phyloP scores from a whole-genome alignment of 2,797 vertebrate genomes.

The Acipenser oxyrinchus region DNA sequence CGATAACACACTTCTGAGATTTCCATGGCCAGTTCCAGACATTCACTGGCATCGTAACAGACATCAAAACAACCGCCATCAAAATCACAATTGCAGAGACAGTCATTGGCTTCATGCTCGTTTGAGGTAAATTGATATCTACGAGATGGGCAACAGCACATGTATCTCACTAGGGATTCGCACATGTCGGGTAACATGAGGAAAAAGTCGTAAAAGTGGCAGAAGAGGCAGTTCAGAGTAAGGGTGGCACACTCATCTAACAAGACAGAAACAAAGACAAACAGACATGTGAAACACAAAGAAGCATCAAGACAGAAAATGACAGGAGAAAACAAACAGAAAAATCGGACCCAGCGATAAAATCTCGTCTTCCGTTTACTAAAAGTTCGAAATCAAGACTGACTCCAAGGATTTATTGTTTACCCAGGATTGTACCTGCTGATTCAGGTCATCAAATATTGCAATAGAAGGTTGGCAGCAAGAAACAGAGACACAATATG shows the following conservation, averaged over 20 bases:
- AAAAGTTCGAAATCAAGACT: no score
- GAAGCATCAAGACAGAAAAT: no score
- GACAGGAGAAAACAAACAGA: no score
- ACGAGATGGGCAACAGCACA: constrained; percentile 69
- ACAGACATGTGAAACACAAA: no score
- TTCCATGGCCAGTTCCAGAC: constrained; percentile 90
- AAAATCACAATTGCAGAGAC: constrained; percentile 62
- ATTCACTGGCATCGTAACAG: constrained; percentile 80
- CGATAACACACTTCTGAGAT: constrained; percentile 88
- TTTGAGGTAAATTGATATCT: constrained; percentile 53
- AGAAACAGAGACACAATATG: no score
- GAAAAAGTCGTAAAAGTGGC: constrained; percentile 82
- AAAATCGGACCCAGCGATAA: no score
- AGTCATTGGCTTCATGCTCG: constrained; percentile 53
- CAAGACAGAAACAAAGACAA: no score
- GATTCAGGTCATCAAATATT: no score
- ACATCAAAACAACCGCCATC: constrained; percentile 74
- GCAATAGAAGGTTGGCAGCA: no score
- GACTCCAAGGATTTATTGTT: no score
- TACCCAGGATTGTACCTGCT: no score
- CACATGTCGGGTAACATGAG: constrained; percentile 75
- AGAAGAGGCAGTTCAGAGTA: constrained; percentile 87
- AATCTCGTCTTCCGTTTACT: no score
- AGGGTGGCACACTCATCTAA: constrained; percentile 83
- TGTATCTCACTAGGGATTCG: constrained; percentile 45